A percentile compares a stretch with the other conserved stretches of the same genome.
phyloP scores from a whole-genome alignment of 2,113 vertebrate species.

The Girardinichthys multiradiatus region DNA sequence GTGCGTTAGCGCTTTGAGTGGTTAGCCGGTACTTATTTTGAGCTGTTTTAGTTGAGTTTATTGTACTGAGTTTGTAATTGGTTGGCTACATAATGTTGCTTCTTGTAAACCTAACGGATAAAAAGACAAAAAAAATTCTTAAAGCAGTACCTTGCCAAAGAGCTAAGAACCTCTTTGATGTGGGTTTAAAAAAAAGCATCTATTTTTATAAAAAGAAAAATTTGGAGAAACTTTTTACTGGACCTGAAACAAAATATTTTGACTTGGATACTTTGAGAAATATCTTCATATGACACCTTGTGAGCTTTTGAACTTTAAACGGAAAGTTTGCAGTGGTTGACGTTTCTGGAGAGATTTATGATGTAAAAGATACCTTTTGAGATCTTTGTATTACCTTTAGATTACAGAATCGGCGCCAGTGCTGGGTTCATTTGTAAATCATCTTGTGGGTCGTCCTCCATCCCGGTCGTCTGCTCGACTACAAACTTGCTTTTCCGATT shows the following conservation, averaged over 20 bases:
- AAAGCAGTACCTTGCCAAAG: constrained; percentile 99
- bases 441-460: constrained; percentile 84
- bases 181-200: constrained; percentile 96
- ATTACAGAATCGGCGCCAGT: constrained; percentile 86
- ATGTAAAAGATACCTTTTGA: constrained; percentile 90
- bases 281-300: constrained; percentile 99
- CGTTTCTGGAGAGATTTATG: constrained; percentile 92
- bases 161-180: constrained; percentile 99
- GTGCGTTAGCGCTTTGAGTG: constrained; percentile 80
- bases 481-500: constrained; percentile 85
- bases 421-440: constrained; percentile 93
- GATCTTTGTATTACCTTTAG: constrained; percentile 91
- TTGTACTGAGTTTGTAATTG: constrained; percentile 88
- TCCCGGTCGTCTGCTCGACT: constrained; percentile 84
- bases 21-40: constrained; percentile 77
- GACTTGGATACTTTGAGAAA: constrained; percentile 99
- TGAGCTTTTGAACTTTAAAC: constrained; percentile 98
- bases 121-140: constrained; percentile 92
- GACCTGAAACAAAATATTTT: constrained; percentile 99
- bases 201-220: constrained; percentile 99
- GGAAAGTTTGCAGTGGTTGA: constrained; percentile 92
- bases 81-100: constrained; percentile 91
- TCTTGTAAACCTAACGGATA: constrained; percentile 95
- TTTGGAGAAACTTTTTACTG: constrained; percentile 99
- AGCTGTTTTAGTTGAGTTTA: constrained; percentile 85